Base-by-base conservation (phyloP, 2,113 vertebrate genomes). In the Grallaria varia region DNA sequence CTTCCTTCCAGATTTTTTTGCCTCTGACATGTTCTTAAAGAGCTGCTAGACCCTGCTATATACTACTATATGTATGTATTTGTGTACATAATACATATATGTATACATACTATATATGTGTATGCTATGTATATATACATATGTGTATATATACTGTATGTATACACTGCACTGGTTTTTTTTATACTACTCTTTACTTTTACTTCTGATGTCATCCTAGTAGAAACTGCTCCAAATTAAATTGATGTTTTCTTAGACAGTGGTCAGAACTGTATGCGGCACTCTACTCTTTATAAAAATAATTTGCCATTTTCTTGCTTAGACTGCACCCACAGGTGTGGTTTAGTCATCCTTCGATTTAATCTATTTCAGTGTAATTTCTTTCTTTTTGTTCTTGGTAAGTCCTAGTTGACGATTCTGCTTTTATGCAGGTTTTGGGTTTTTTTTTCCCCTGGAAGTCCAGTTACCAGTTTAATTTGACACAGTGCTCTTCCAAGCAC, bases 321-420 rank as follows among this genome's bases (percentile, higher is more conserved):
- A 9, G 27, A 8, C 6, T 63, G n/a, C 19, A 56, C 3, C 13
- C 18, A 63, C 4, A 28, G 10, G 5, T 1, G 0, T 42, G 16
- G 13, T 28, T 68, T 72, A 67, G 14, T 56, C 15, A 73, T 73
- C 11, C 24, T 83, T 59, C 59, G 17, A 24, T 42, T 67, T 67
- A 35, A 31, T 45, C 5, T 27, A 28, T 56, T 63, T 71, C 19
- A 35, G 8, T 30, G 4, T 53, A 28, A 45, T 52, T 76, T 40
- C 21, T 37, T 18, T 17, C 8, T 20, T 24, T 80, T 78, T 20
- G 42, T 50, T 52, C 22, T 75, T 59, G 12, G 4, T 35, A 44
- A 58, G 5, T 66, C 69, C 10, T 44, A 59, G 28, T 44, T 37
- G 9, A 80, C 37, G 13, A 45, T 25, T 64, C 8, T 30, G 49